Evolutionary conservation across 2,888 invertebrate species (phyloP).

Genomic region (Spicauda simplicius): DNA sequence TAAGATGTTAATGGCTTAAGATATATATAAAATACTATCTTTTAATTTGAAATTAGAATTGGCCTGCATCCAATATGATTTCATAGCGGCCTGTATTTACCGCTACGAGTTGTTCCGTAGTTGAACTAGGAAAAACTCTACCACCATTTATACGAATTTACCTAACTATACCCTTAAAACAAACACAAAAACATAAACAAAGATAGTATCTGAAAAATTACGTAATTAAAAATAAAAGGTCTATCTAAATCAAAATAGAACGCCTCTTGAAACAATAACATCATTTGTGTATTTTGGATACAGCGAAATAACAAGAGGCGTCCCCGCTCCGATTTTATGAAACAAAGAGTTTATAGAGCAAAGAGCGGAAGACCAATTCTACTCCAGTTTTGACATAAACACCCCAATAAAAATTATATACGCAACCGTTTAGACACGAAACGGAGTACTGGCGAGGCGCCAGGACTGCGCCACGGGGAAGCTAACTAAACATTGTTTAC

Average conservation of each 20-base stretch:
- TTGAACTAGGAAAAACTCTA: too few species aligned
- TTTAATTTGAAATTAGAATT: slow-evolving; percentile 40
- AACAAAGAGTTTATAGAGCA: slow-evolving; percentile 27
- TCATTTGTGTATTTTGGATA: not conserved
- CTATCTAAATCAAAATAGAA: too few species aligned
- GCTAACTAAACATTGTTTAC: slow-evolving; percentile 25
- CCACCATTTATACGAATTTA: too few species aligned
- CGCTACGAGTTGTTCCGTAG: too few species aligned
- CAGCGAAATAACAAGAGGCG: not conserved
- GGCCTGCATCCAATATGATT: slow-evolving; percentile 39
- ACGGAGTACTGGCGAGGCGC: slow-evolving; percentile 49
- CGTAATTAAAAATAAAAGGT: too few species aligned
- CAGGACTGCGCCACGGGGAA: slow-evolving; percentile 23
- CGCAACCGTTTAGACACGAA: slow-evolving; percentile 71
- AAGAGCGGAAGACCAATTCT: slow-evolving; percentile 21
- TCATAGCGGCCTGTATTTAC: slow-evolving; percentile 35
- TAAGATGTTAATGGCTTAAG: too few species aligned
- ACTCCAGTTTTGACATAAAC: slow-evolving; percentile 40
- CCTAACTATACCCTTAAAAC: too few species aligned
- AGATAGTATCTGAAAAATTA: too few species aligned
- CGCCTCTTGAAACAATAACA: not conserved
- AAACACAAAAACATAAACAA: too few species aligned
- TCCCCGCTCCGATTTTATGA: slow-evolving; percentile 1
- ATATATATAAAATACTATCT: too few species aligned
- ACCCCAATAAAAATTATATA: slow-evolving; percentile 67